phyloP scores from a whole-genome alignment of 2,797 vertebrate genomes.

The Antennarius maculatus region DNA sequence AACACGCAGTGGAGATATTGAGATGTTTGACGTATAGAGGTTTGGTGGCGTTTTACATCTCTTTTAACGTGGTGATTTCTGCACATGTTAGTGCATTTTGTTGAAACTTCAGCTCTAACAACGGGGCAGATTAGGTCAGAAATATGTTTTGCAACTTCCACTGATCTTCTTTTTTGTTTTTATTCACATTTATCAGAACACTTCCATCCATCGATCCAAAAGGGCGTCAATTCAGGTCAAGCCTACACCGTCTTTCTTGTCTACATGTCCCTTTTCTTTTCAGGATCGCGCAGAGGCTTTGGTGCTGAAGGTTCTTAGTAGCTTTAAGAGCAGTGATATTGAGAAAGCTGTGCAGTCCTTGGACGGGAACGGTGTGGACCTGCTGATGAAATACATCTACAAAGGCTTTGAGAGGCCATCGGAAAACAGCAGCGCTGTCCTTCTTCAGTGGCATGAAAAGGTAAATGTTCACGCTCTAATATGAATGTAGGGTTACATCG shows the following conservation, averaged over 20 bases:
- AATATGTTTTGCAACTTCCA: neutral
- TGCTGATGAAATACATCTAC: conserved; percentile 99
- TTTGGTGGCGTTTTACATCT: neutral
- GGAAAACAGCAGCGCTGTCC: conserved; percentile 95
- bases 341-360: conserved; percentile 96
- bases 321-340: conserved; percentile 96
- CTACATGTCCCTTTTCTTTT: neutral
- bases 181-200: too few relatives aligned
- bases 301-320: conserved; percentile 95
- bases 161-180: neutral
- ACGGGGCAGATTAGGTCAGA: neutral
- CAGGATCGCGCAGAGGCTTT: conserved; percentile 95
- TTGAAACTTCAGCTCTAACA: neutral
- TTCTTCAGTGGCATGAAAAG: conserved; percentile 99
- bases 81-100: neutral
- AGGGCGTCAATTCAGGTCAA: too few relatives aligned
- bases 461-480: conserved; percentile 62
- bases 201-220: neutral
- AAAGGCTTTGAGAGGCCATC: conserved; percentile 97
- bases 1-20: neutral
- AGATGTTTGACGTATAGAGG: neutral
- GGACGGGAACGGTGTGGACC: conserved; percentile 93
- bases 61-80: neutral
- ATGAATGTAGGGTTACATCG: too few relatives aligned
- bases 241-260: too few relatives aligned